These are phyloP conservation scores for Theocolax elegans DNA, from an alignment of 1,140 invertebrate species.

Conservation along the genomic window DNA sequence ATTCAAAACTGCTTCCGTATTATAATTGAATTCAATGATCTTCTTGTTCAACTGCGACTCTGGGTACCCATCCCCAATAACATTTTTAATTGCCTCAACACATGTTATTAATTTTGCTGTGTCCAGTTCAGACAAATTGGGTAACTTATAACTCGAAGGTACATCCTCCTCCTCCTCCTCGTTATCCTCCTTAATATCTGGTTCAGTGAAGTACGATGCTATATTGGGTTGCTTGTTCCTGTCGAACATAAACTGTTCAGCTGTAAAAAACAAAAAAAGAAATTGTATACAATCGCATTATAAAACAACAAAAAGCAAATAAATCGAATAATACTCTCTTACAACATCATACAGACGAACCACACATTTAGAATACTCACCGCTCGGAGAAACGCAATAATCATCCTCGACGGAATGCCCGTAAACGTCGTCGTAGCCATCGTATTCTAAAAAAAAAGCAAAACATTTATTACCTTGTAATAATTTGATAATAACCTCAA, in stretches of 20 bases:
- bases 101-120: constrained; percentile 83
- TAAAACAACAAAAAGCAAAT: neutral
- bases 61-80: constrained; percentile 81
- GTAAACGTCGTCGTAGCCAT: constrained; percentile 91
- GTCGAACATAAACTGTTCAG: constrained; percentile 88
- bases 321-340: too few species aligned
- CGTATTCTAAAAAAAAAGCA: constrained; percentile 76
- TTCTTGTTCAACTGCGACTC: constrained; percentile 76
- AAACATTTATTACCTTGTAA: constrained; percentile 22
- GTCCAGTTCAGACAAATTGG: constrained; percentile 73
- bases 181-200: constrained; percentile 79
- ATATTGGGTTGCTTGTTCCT: constrained; percentile 77
- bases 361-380: constrained; percentile 71
- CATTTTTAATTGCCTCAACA: constrained; percentile 82
- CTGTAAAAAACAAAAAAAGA: too few species aligned
- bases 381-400: constrained; percentile 88
- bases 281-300: too few species aligned
- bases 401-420: constrained; percentile 93
- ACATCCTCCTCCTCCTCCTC: constrained; percentile 69
- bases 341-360: too few species aligned
- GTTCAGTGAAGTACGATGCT: constrained; percentile 77
- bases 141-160: constrained; percentile 63
- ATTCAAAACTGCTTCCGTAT: constrained; percentile 79
- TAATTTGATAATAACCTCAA: constrained; percentile 2
- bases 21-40: constrained; percentile 76